Conservation (phyloP, 1,140 invertebrate genomes). For the Camponotus vicinus region DNA sequence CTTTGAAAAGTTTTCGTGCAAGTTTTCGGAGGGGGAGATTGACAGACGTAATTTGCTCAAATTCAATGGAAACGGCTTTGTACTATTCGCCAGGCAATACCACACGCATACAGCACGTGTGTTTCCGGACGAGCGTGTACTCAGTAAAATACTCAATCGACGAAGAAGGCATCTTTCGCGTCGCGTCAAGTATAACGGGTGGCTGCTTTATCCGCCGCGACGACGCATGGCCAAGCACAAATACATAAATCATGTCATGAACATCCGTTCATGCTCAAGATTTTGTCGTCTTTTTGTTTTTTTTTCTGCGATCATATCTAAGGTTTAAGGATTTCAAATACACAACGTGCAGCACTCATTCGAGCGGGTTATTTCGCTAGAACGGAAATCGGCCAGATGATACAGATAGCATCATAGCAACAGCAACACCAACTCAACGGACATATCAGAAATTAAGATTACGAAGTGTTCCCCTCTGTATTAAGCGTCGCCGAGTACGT, state of each 20-base stretch:
- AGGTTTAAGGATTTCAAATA: slow-evolving; percentile 34
- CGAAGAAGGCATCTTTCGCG: slow-evolving; percentile 28
- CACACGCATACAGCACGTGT: slow-evolving; percentile 15
- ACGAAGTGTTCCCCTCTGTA: slow-evolving; percentile 46
- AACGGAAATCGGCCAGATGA: slow-evolving; percentile 52
- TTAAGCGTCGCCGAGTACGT: slow-evolving; percentile 25
- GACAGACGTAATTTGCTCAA: slow-evolving; percentile 54
- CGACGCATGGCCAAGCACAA: slow-evolving; percentile 63
- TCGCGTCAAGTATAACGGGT: slow-evolving; percentile 37
- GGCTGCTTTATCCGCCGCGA: slow-evolving; percentile 47
- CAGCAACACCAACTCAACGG: slow-evolving; percentile 60
- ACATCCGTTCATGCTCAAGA: slow-evolving; percentile 38
- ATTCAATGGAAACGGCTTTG: slow-evolving; percentile 50
- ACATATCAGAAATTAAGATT: slow-evolving; percentile 63
- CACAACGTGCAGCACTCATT: slow-evolving; percentile 33
- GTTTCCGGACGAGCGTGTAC: slow-evolving; percentile 39
- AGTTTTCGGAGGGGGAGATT: slow-evolving; percentile 17
- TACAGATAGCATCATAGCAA: slow-evolving; percentile 19
- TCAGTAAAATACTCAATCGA: slow-evolving; percentile 61
- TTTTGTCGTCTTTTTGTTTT: slow-evolving; percentile 11
- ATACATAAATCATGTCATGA: slow-evolving; percentile 53
- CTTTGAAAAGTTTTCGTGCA: not conserved
- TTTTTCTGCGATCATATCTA: slow-evolving; percentile 39
- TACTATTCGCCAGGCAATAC: slow-evolving; percentile 59
- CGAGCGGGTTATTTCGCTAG: slow-evolving; percentile 20